Percentiles rank a stretch among this genome's conserved stretches.
Conservation (phyloP, 2,888 invertebrate genomes). For the Drosophila sordidula region DNA sequence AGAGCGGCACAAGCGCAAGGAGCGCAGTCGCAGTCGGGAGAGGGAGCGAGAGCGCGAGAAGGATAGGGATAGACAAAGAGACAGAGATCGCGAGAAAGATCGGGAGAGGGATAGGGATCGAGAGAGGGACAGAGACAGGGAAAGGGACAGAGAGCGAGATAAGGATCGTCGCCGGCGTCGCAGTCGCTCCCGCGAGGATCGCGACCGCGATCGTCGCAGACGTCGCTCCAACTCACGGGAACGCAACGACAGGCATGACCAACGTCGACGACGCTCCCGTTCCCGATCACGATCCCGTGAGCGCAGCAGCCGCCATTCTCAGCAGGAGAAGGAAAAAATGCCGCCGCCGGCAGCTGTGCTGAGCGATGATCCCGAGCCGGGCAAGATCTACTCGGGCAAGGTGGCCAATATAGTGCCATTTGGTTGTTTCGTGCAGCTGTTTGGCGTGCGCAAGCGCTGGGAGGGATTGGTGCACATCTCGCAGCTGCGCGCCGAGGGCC, state of each 20-base stretch:
- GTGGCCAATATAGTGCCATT: slow-evolving; percentile 98
- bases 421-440: slow-evolving; percentile 98
- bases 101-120: slow-evolving; percentile 22
- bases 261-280: slow-evolving; percentile 49
- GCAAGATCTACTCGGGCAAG: slow-evolving; percentile 95
- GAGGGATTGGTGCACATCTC: slow-evolving; percentile 99
- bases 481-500: slow-evolving; percentile 95
- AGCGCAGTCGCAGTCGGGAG: slow-evolving; percentile 36
- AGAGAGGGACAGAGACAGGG: slow-evolving; percentile 28
- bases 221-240: slow-evolving; percentile 53
- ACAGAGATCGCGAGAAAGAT: slow-evolving; percentile 39
- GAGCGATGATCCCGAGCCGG: slow-evolving; percentile 91
- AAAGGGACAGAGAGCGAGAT: slow-evolving; percentile 22
- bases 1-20: slow-evolving; percentile 60
- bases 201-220: slow-evolving; percentile 37
- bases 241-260: slow-evolving; percentile 55
- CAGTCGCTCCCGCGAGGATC: slow-evolving; percentile 46
- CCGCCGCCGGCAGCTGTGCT: slow-evolving; percentile 84
- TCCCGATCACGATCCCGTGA: slow-evolving; percentile 55
- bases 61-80: slow-evolving; percentile 17
- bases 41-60: slow-evolving; percentile 28
- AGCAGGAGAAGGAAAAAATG: slow-evolving; percentile 76
- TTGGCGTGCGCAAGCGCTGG: slow-evolving; percentile 94
- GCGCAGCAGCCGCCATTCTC: slow-evolving; percentile 69
- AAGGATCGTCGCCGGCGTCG: slow-evolving; percentile 38